Evolutionary conservation across 2,888 invertebrate species (phyloP), one percentile per base, ranked within the genome.

Genomic region (Ophioninae sp.): DNA sequence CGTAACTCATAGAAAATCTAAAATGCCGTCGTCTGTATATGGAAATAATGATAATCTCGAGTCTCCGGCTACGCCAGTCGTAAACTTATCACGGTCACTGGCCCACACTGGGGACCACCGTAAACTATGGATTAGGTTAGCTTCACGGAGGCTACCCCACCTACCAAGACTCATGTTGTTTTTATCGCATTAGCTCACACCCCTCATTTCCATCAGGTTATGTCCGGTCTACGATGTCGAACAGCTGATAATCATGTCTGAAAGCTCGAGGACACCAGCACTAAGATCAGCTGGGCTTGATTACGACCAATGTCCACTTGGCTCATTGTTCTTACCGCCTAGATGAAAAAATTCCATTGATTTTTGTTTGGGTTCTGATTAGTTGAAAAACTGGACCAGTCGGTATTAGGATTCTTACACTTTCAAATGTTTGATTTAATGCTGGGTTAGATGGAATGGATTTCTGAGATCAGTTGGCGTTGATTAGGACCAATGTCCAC

Each of bases 1-100:
- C 85, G 85, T 89, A 89, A 90, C 81, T 90, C 89, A 88, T 88
- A 87, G 87, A 89, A 90, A 90, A 88, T 88, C 87, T 88, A 86
- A 85, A 73, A 72, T 65, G 63, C 13, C 17, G 58, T 8, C 65
- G 17, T n/a, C 61, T 65, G 39, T 56, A 39, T 76, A 41, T 73
- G 23, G 30, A n/a, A 41, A 22, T 44, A 44, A 63, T 63, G 41
- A 58, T 69, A 13, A n/a, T 59, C 37, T 41, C 61, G 39, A 23
- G 51, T 65, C 67, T 67, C 1, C 44, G 3, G 72, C 64, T 67
- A 51, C 65, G 41, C 61, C 72, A 78, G 79, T 76, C 65, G 77
- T 79, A 78, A 85, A 88, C 87, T 90, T 90, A 90, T 89, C 89
- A 88, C 85, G 67, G 74, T 69, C 73, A 86, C 84, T 83, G 85